Conservation (phyloP, 2,113 vertebrate species). For the Neogobius melanostomus region DNA sequence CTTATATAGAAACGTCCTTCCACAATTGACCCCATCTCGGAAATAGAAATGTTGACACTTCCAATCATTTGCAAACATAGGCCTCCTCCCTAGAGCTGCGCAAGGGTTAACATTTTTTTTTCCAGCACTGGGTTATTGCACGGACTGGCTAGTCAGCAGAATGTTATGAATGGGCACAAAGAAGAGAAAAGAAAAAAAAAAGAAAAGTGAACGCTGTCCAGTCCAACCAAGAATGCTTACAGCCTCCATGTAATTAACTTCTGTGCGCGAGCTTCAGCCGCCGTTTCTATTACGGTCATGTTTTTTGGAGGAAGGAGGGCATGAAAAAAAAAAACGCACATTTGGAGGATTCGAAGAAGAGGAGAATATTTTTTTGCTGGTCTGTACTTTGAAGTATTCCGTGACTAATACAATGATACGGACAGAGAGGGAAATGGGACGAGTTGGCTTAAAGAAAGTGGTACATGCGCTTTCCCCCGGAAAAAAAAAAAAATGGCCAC, state of each 20-base stretch:
- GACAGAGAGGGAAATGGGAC: constrained; percentile 51
- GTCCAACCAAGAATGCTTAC: constrained; percentile 68
- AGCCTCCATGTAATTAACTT: constrained; percentile 78
- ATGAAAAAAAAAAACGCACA: constrained; percentile 25
- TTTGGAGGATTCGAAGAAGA: constrained; percentile 55
- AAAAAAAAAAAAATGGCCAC: constrained; percentile 23
- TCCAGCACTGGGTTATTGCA: constrained; percentile 60
- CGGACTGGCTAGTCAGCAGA: constrained; percentile 74
- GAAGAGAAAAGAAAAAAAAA: constrained; percentile 34
- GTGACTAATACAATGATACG: constrained; percentile 65
- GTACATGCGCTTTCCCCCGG: constrained; percentile 26
- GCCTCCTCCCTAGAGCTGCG: constrained; percentile 38
- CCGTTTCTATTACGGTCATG: constrained; percentile 69
- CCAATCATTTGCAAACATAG: constrained; percentile 15
- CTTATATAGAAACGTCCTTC: too few species aligned
- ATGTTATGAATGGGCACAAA: constrained; percentile 77
- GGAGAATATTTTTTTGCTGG: constrained; percentile 41
- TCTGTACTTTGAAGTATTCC: constrained; percentile 66
- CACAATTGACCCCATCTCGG: too few species aligned
- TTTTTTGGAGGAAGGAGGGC: constrained; percentile 44
- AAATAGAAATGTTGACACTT: constrained; percentile 29
- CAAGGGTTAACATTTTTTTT: constrained; percentile 68
- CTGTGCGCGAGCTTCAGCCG: constrained; percentile 66
- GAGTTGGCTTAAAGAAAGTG: constrained; percentile 44
- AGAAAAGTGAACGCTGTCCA: constrained; percentile 64